Evolutionary conservation across 64 coral and sea anemone species (phyloP), one percentile per base, ranked within the genome.

Genomic region (Stichodactyla mertensii): DNA sequence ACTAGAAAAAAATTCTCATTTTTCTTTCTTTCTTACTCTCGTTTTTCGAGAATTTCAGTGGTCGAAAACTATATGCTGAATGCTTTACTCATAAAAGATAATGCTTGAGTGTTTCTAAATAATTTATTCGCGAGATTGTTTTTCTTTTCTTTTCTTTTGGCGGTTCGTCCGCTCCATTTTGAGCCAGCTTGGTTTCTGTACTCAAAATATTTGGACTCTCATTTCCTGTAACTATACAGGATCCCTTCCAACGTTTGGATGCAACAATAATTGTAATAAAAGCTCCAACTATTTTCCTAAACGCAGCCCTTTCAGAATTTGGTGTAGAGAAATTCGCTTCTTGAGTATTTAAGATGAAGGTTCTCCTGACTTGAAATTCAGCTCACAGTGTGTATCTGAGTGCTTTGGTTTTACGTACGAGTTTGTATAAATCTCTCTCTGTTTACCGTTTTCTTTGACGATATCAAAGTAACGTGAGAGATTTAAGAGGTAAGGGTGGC

Each of bases 51-150:
- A 45, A 45, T 45, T 45, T 45, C 36, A 45, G 36, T 45, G 36
- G 36, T 45, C 3, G 36, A 45, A 31, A 66, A n/a, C 62, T n/a
- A 66, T 66, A 20, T 66, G 23, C 19, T 74, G 24, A 81, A 16
- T 8, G 22, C 16, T 81, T 81, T 81, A 81, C 78, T 19, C 78
- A 80, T 16, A 16, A 6, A 54, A 81, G 53, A 81, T 81, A 81
- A 81, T 81, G 20, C 51, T 5, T 19, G 62, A n/a, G 19, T 81
- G 26, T 81, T 81, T 81, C 26, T 81, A 81, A 81, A 81, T 81
- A 81, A 81, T 81, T 81, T 16, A 81, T 81, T 81, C 78, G 9
- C 16, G n/a, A 81, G 78, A 19, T 52, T 81, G 78, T 81, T 81
- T 66, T 74, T 74, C 69, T 52, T 81, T 45, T 81, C 54, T 66